Evolutionary conservation across 2,797 vertebrate genomes (phyloP).

Genomic region (Champsocephalus gunnari): DNA sequence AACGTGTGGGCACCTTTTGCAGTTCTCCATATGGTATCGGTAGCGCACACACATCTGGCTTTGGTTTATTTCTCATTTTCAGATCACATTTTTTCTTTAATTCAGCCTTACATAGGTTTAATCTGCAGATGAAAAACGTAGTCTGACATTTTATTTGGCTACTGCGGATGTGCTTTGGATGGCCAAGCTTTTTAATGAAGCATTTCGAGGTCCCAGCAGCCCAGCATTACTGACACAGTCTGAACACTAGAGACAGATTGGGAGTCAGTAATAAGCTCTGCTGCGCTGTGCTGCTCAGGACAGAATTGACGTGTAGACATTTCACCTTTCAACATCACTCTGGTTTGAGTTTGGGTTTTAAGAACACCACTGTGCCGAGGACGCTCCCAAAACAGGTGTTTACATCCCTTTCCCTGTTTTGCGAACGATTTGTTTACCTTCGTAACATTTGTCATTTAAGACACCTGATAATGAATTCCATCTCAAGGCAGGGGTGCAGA

Average conservation of each 20-base stretch:
- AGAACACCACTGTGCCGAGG: constrained; percentile 46
- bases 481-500: constrained; percentile 44
- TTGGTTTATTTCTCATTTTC: constrained; percentile 83
- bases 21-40: constrained; percentile 47
- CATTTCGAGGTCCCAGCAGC: constrained; percentile 67
- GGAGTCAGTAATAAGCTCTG: constrained; percentile 79
- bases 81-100: constrained; percentile 84
- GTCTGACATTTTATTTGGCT: constrained; percentile 86
- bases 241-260: constrained; percentile 83
- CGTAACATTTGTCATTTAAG: constrained; percentile 73
- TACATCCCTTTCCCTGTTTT: constrained; percentile 56
- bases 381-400: constrained; percentile 75
- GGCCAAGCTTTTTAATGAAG: constrained; percentile 83
- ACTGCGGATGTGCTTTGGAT: constrained; percentile 72
- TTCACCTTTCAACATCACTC: constrained; percentile 74
- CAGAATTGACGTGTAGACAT: constrained; percentile 72
- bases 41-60: constrained; percentile 50
- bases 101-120: constrained; percentile 80
- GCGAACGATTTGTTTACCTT: constrained; percentile 73
- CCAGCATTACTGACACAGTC: constrained; percentile 70
- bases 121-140: constrained; percentile 84
- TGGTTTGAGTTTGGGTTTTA: constrained; percentile 56
- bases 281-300: constrained; percentile 68
- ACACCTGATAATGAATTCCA: constrained; percentile 70
- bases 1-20: constrained; percentile 39